Evolutionary conservation across 2,888 invertebrate genomes (phyloP).

Genomic region (Leucania comma): DNA sequence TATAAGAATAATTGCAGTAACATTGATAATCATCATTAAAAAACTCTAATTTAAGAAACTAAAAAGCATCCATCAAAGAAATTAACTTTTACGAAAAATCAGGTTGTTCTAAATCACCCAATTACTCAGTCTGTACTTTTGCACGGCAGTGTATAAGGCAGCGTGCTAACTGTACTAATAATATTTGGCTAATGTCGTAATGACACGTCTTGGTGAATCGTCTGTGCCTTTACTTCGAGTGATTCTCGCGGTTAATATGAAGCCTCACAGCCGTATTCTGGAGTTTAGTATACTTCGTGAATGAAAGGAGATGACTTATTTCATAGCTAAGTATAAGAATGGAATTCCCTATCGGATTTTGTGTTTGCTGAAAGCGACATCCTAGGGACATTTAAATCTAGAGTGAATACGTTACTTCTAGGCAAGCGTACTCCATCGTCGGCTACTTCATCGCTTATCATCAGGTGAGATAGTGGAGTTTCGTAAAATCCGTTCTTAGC

Average conservation of each 20-base stretch:
- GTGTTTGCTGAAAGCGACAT: too few species aligned
- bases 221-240: conserved; percentile 35
- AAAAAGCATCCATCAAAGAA: conserved; percentile 31
- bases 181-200: conserved; percentile 52
- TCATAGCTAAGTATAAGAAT: too few species aligned
- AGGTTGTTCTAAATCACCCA: conserved; percentile 47
- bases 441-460: too few species aligned
- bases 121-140: conserved; percentile 30
- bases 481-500: too few species aligned
- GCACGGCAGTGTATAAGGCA: conserved; percentile 23
- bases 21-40: conserved; percentile 15
- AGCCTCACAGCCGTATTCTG: conserved; percentile 40
- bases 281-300: neutral
- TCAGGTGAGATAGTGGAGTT: too few species aligned
- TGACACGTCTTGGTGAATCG: conserved; percentile 40
- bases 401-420: too few species aligned
- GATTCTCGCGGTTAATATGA: conserved; percentile 21
- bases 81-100: conserved; percentile 45
- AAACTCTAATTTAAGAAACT: conserved; percentile 8
- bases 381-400: too few species aligned
- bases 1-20: conserved; percentile 1
- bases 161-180: conserved; percentile 45
- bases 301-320: too few species aligned
- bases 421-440: too few species aligned
- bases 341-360: too few species aligned